Conservation (phyloP, 1,140 invertebrate species). For the Ips typographus region DNA sequence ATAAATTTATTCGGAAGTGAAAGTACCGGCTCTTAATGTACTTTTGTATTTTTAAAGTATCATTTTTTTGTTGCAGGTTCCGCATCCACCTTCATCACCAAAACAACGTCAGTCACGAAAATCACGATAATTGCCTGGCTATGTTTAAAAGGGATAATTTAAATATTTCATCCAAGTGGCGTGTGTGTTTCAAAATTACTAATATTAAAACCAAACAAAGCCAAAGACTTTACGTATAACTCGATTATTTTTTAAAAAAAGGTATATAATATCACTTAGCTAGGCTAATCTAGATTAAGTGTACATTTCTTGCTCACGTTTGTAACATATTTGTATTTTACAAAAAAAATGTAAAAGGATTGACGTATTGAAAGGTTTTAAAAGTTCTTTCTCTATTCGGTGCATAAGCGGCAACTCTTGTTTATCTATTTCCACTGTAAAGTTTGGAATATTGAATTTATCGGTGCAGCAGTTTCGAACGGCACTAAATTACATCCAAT, state of each 20-base stretch:
- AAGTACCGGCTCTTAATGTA: no score
- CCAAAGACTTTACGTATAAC: constrained; percentile 33
- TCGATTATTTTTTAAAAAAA: constrained; percentile 16
- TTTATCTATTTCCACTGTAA: constrained; percentile 15
- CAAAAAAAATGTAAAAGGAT: not conserved
- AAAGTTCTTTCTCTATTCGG: not conserved
- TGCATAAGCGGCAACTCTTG: constrained; percentile 4
- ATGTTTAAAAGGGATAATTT: constrained; percentile 16
- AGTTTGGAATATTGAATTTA: constrained; percentile 30
- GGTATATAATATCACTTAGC: constrained; percentile 10
- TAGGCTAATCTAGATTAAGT: constrained; percentile 15
- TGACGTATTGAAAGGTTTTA: not conserved
- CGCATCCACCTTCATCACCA: not conserved
- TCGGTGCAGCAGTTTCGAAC: constrained; percentile 45
- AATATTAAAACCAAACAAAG: constrained; percentile 12
- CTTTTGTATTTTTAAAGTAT: no score
- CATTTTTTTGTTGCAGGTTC: constrained; percentile 19
- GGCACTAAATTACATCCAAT: constrained; percentile 44
- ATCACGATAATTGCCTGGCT: constrained; percentile 23
- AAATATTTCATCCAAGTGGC: not conserved
- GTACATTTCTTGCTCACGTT: constrained; percentile 34
- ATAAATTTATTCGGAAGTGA: no score
- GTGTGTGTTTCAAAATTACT: no score
- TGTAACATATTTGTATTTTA: constrained; percentile 16
- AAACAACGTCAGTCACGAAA: constrained; percentile 8